Evolutionary conservation across 2,797 vertebrate species (phyloP).

Genomic region (Amblyopsis hoosieri): DNA sequence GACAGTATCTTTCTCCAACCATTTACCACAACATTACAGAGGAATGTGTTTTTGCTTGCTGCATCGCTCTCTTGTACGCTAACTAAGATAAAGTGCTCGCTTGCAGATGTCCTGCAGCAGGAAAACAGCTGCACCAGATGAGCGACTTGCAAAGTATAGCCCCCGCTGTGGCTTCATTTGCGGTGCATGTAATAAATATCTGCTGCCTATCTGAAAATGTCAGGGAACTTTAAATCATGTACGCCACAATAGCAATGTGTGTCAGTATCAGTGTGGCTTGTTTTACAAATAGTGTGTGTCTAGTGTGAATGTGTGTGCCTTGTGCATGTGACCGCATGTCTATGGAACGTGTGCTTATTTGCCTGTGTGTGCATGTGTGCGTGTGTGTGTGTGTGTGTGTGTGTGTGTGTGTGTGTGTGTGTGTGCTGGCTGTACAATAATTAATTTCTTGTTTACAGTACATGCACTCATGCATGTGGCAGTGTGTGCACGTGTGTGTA

Average conservation of each 20-base stretch:
- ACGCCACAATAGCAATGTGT: constrained; percentile 28
- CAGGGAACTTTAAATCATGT: constrained; percentile 54
- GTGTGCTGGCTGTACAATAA: neutral
- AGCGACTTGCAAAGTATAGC: constrained; percentile 47
- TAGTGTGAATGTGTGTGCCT: neutral
- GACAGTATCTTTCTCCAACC: no score
- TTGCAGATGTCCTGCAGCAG: constrained; percentile 57
- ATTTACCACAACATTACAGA: no score
- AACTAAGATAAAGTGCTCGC: constrained; percentile 56
- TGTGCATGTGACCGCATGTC: neutral
- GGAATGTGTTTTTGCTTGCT: constrained; percentile 18
- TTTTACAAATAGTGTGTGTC: neutral
- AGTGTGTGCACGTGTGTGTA: neutral
- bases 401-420: neutral
- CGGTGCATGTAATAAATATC: constrained; percentile 63
- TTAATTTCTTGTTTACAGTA: no score
- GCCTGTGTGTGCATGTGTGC: constrained; percentile 3
- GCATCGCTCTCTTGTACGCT: constrained; percentile 49
- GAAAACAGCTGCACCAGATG: constrained; percentile 56
- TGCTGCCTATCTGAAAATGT: constrained; percentile 64
- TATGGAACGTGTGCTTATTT: constrained; percentile 12
- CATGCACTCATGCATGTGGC: no score
- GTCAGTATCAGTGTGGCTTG: constrained; percentile 26
- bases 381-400: neutral
- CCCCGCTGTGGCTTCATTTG: constrained; percentile 56